Evolutionary conservation across 2,113 vertebrate genomes (phyloP), one percentile per base, ranked within the genome.

Genomic region (Ciconia maguari): DNA sequence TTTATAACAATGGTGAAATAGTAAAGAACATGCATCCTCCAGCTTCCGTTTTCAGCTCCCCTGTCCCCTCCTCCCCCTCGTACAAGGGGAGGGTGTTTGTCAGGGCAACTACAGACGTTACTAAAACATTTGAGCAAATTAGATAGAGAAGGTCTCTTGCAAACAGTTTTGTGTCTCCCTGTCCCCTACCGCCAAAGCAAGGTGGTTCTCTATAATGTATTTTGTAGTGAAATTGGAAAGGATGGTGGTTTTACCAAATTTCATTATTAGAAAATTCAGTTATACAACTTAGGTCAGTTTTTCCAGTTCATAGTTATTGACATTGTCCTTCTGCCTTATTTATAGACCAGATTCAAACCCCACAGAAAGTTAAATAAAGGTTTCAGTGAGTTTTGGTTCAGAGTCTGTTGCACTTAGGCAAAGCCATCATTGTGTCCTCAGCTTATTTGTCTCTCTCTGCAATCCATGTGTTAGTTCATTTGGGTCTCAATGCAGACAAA

Each of bases 31-130:
- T 29, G 38, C 72, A 82, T 89, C 91, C 90, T 84, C 52, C 81
- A 38, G 78, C 81, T 97, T 96, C 84, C 13, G 2, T 93, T 97
- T 95, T 95, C 71, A 80, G 46, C 42, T 79, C 17, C 36, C 7
- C 44, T 65, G 3, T 48, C 34, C 52, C 57, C 38, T 93, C 72
- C 69, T 71, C n/a, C 61, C 10, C 61, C 52, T 84, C 2, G 0
- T 49, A 49, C 44, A 54, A 60, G 49, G 48, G 27, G 21, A 69
- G 27, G 16, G 36, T 65, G 41, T 81, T 80, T 66, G 32, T 82
- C 54, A 65, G 48, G 36, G 49, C 52, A 84, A 6, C 38, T 75
- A 24, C 54, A 81, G 29, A 25, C 1, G 2, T 36, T 77, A 27
- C 70, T 66, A 66, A 86, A 90, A 48, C 16, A 26, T 38, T 32